Conservation (phyloP, 2,888 invertebrate species). For the Hesperia comma region DNA sequence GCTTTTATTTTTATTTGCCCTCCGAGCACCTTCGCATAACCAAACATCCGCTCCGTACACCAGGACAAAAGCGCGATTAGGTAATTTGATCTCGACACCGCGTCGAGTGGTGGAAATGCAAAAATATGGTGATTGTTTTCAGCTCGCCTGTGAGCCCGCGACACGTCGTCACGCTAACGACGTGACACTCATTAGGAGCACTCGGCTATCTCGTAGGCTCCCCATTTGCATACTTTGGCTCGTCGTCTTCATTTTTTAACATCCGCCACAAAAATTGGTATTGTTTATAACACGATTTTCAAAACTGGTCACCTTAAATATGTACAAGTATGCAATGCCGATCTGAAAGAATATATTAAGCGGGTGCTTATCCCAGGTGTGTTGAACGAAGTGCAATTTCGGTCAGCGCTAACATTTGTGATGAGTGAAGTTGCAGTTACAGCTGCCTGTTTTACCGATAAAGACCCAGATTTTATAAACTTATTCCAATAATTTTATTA, state of each 20-base stretch:
- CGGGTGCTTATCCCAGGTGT: too few relatives aligned
- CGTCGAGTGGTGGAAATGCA: constrained; percentile 6
- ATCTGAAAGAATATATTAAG: too few relatives aligned
- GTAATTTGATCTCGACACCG: constrained; percentile 10
- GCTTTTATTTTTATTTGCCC: constrained; percentile 55
- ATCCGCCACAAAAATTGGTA: not conserved
- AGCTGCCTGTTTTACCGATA: too few relatives aligned
- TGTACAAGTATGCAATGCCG: too few relatives aligned
- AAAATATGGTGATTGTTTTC: constrained; percentile 13
- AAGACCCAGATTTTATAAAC: too few relatives aligned
- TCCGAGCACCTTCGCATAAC: constrained; percentile 43
- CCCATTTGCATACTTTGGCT: not conserved
- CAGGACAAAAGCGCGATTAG: constrained; percentile 21
- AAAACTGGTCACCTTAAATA: too few relatives aligned
- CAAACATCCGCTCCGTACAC: constrained; percentile 45
- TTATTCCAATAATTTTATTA: too few relatives aligned
- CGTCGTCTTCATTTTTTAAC: not conserved
- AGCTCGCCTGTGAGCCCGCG: not conserved
- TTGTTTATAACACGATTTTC: too few relatives aligned
- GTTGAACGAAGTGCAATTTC: too few relatives aligned
- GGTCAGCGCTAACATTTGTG: too few relatives aligned
- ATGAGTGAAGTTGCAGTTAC: too few relatives aligned
- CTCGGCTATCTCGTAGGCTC: not conserved
- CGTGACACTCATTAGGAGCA: not conserved
- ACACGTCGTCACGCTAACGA: constrained; percentile 8